Percentiles rank a stretch among this genome's conserved stretches.
Conservation (phyloP, 2,888 invertebrate species). For the Rambutsinella grinnellia region DNA sequence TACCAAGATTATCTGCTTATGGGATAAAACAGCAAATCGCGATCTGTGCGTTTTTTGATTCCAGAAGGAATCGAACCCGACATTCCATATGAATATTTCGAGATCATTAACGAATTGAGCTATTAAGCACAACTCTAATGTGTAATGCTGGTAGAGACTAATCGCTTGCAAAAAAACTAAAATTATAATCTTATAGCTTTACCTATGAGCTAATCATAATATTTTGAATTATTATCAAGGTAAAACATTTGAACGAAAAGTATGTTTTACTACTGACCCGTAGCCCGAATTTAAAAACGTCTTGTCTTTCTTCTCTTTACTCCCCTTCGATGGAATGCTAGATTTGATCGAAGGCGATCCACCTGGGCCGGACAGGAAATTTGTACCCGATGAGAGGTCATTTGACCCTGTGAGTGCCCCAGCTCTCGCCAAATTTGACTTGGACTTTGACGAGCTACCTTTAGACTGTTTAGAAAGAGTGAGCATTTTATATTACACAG, state of each 20-base stretch:
- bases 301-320: constrained; percentile 77
- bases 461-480: constrained; percentile 56
- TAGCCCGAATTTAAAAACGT: constrained; percentile 73
- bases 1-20: constrained; percentile 48
- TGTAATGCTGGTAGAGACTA: too few species aligned
- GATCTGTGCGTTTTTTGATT: constrained; percentile 53
- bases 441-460: constrained; percentile 57
- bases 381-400: constrained; percentile 21
- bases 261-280: too few species aligned
- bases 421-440: constrained; percentile 44
- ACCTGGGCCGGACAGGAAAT: constrained; percentile 39
- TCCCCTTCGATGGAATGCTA: constrained; percentile 69
- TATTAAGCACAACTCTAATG: too few species aligned
- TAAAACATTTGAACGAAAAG: too few species aligned
- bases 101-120: too few species aligned
- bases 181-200: too few species aligned
- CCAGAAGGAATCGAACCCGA: constrained; percentile 10
- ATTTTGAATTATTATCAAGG: too few species aligned
- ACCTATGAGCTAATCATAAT: too few species aligned
- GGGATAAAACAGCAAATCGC: constrained; percentile 38
- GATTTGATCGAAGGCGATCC: constrained; percentile 50
- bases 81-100: too few species aligned
- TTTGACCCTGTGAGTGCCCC: not conserved
- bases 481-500: not conserved
- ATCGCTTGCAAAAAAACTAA: too few species aligned